Evolutionary conservation across 1,140 invertebrate species (phyloP).

Genomic region (Zaprionus tsacasi): DNA sequence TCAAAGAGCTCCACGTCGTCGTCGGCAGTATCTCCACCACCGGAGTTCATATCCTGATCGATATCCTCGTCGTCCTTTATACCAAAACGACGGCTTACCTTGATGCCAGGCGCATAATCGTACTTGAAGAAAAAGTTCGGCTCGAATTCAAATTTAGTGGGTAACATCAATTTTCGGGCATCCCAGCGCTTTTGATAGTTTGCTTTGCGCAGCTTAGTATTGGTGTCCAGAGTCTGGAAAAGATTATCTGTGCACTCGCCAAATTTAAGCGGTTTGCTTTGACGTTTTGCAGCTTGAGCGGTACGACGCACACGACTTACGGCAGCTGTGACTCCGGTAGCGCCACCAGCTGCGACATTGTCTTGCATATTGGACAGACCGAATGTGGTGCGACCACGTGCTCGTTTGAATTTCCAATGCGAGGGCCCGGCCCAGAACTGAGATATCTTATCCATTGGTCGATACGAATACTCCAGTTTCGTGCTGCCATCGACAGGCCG

Average conservation of each 20-base stretch:
- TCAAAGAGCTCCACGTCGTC: conserved; percentile 63
- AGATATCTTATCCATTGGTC: conserved; percentile 81
- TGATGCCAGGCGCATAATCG: conserved; percentile 64
- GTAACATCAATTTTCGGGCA: conserved; percentile 73
- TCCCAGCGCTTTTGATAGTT: conserved; percentile 83
- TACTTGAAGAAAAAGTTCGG: conserved; percentile 61
- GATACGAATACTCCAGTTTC: conserved; percentile 81
- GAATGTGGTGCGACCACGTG: conserved; percentile 50
- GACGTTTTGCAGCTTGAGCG: conserved; percentile 40
- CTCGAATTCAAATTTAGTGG: conserved; percentile 69
- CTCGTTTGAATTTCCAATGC: conserved; percentile 81
- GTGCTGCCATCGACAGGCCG: conserved; percentile 72
- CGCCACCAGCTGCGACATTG: background rate
- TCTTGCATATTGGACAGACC: conserved; percentile 31
- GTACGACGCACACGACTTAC: background rate
- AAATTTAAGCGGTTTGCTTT: conserved; percentile 56
- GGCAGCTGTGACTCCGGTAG: conserved; percentile 17
- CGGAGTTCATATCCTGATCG: conserved; percentile 26
- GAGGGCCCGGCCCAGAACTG: conserved; percentile 84
- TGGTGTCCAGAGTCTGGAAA: conserved; percentile 61
- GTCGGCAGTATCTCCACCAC: conserved; percentile 34
- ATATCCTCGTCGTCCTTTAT: conserved; percentile 49
- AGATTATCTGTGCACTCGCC: conserved; percentile 54
- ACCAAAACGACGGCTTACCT: conserved; percentile 44
- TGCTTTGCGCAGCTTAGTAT: conserved; percentile 63